These are phyloP conservation scores for Nemapogon koenigi DNA, from an alignment of 2,888 invertebrate species.

Conservation along the genomic window DNA sequence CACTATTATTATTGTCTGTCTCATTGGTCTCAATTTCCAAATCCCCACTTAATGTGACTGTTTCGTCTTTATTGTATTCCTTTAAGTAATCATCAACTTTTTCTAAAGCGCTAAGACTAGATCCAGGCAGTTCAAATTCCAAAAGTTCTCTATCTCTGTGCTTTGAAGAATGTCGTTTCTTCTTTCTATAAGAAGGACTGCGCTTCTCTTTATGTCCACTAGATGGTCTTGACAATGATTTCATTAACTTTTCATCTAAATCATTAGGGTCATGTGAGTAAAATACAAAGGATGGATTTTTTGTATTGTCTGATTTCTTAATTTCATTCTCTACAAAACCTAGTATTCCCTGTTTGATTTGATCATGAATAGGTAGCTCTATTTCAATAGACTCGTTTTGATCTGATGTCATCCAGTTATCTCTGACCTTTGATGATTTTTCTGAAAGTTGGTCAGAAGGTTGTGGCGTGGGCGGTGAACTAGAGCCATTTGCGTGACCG, in stretches of 20 bases:
- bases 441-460: constrained; percentile 26
- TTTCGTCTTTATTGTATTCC: constrained; percentile 58
- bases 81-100: constrained; percentile 58
- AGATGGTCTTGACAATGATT: constrained; percentile 46
- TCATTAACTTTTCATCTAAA: constrained; percentile 52
- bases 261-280: constrained; percentile 58
- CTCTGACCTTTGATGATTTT: constrained; percentile 38
- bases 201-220: constrained; percentile 56
- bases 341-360: constrained; percentile 56
- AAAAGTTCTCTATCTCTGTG: constrained; percentile 51
- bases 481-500: constrained; percentile 27
- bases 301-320: constrained; percentile 43
- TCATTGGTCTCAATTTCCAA: constrained; percentile 57
- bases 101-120: constrained; percentile 58
- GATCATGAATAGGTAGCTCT: constrained; percentile 65
- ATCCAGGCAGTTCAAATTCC: constrained; percentile 58
- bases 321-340: constrained; percentile 60
- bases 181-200: constrained; percentile 54
- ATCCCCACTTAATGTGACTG: constrained; percentile 54
- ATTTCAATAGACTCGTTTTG: constrained; percentile 61
- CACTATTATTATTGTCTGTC: constrained; percentile 50
- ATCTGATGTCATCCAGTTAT: constrained; percentile 56
- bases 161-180: constrained; percentile 51
- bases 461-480: constrained; percentile 19
- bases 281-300: constrained; percentile 54